Evolutionary conservation across 2,113 vertebrate genomes (phyloP), one percentile per base, ranked within the genome.

Genomic region (Podarcis cretensis): DNA sequence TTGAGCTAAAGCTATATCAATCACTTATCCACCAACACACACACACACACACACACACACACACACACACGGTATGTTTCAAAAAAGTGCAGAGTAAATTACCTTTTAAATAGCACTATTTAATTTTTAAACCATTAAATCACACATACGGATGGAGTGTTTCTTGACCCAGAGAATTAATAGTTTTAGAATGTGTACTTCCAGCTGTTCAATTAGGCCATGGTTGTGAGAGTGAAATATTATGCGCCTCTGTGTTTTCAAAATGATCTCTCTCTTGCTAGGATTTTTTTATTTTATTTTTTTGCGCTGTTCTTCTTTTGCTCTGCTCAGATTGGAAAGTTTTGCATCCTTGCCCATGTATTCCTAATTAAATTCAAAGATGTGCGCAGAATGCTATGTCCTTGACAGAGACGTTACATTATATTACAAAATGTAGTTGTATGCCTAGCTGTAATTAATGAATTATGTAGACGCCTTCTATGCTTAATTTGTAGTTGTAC

Each of bases 221-320:
- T 57, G 93, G 84, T 87, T 92, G 76, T 75, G 85, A 93, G 68
- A 75, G 86, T 92, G 76, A 37, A 57, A 87, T 92, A 89, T 3
- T 93, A 94, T n/a, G 88, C 87, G 78, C 92, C 87, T 86, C 86
- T 94, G 93, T 96, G 91, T 92, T 93, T 97, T 93, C 85, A 90
- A 89, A 84, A 90, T 74, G 92, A 93, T 95, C 87, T 69, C 83
- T 32, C 32, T 86, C 25, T 68, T 18, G 37, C 18, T 75, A 43
- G 20, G 74, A 32, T 43, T 54, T 54, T 54, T 54, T 54, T 10
- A 48, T 48, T 48, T 10, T 81, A 23, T 75, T 75, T 37, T 75
- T 75, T 88, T 79, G 71, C 37, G 82, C 90, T 90, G 90, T 79
- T 93, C 95, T 92, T 78, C 89, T 95, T 81, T 54, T 54, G 63